These are phyloP conservation scores for Chaenogobius annularis DNA, from an alignment of 2,113 vertebrate species.

Conservation along the genomic window DNA sequence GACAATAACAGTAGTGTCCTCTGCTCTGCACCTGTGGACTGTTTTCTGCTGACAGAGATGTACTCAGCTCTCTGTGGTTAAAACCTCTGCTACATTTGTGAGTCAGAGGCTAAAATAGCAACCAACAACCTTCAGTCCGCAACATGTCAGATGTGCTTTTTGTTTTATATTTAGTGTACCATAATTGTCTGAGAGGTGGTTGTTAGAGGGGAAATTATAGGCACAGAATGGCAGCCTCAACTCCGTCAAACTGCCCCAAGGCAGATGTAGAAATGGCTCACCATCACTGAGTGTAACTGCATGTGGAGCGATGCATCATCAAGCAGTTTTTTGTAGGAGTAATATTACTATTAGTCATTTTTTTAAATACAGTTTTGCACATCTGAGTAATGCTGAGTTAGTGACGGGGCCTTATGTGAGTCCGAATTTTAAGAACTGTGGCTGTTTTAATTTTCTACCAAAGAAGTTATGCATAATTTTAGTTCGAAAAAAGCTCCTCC, in stretches of 20 bases:
- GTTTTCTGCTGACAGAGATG: conserved; percentile 36
- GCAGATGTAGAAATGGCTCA: background rate
- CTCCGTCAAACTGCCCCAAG: background rate
- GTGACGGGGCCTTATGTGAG: no score
- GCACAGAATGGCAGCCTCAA: background rate
- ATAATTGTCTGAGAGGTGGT: background rate
- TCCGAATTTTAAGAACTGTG: no score
- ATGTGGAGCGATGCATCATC: no score
- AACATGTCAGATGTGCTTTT: background rate
- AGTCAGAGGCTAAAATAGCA: conserved; percentile 61
- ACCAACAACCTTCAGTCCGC: conserved; percentile 23
- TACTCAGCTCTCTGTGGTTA: conserved; percentile 36
- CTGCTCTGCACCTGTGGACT: conserved; percentile 60
- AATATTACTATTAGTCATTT: no score
- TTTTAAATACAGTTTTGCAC: no score
- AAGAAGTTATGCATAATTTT: no score
- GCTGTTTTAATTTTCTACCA: no score
- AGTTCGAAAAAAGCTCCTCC: no score
- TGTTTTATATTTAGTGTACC: background rate
- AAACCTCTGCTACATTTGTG: conserved; percentile 52
- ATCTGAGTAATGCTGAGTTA: no score
- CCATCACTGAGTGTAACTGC: no score
- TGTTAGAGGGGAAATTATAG: background rate
- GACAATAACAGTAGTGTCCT: conserved; percentile 50
- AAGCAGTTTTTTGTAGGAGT: no score